Conservation (phyloP, 2,113 vertebrate genomes). For the Chaetodon trifascialis region DNA sequence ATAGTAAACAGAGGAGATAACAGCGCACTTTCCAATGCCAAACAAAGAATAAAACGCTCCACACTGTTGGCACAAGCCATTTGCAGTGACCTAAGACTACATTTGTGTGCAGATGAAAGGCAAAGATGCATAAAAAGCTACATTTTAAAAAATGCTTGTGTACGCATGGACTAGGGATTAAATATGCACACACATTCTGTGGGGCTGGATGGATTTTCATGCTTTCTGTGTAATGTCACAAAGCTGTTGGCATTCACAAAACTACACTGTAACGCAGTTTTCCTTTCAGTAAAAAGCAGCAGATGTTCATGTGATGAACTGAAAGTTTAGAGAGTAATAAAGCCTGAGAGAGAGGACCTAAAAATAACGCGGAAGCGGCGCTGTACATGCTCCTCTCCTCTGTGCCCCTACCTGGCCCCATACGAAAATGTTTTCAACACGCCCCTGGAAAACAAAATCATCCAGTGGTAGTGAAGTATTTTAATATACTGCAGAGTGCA, state of each 20-base stretch:
- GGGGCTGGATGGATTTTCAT: not conserved
- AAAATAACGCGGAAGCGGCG: not conserved
- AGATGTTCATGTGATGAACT: not conserved
- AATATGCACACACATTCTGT: not conserved
- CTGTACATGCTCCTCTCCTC: not conserved
- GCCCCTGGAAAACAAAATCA: conserved; percentile 18
- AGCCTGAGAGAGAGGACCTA: not conserved
- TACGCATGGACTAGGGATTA: no score
- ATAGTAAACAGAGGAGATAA: no score
- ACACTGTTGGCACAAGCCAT: no score
- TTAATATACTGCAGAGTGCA: conserved; percentile 33
- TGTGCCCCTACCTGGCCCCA: conserved; percentile 16
- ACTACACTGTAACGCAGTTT: not conserved
- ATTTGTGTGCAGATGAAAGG: no score
- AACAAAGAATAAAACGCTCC: no score
- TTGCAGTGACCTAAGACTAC: no score
- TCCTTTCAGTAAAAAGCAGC: not conserved
- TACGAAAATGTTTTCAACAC: conserved; percentile 10
- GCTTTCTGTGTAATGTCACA: conserved; percentile 17
- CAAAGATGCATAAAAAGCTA: no score
- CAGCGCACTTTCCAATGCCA: no score
- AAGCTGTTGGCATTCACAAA: not conserved
- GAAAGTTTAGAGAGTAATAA: not conserved
- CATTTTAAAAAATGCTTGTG: no score
- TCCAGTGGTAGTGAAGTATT: conserved; percentile 30